Evolutionary conservation across 2,888 invertebrate species (phyloP).

Genomic region (Chesias legatella): DNA sequence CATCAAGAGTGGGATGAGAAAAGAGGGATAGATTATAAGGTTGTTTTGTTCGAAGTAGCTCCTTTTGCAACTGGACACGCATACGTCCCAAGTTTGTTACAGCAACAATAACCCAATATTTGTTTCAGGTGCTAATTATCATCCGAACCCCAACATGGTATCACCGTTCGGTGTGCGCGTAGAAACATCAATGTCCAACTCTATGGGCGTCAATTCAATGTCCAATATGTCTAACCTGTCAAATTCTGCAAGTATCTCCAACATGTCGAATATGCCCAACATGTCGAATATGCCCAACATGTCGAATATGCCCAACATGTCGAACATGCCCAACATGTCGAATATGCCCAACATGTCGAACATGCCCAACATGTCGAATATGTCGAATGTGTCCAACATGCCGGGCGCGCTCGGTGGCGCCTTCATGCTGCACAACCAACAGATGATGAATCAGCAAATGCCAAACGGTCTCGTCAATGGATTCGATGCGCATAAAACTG

Average conservation of each 20-base stretch:
- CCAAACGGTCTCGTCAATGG: slow-evolving; percentile 57
- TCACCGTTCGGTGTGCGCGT: slow-evolving; percentile 77
- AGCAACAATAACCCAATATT: slow-evolving; percentile 18
- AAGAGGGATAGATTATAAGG: too few relatives aligned
- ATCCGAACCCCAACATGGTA: slow-evolving; percentile 71
- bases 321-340: slow-evolving; percentile 24
- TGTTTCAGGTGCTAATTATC: slow-evolving; percentile 75
- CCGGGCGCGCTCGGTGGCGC: slow-evolving; percentile 30
- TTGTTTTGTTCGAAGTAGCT: too few relatives aligned
- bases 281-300: slow-evolving; percentile 7
- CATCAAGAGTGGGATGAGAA: too few relatives aligned
- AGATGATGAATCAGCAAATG: slow-evolving; percentile 50
- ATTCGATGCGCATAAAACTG: slow-evolving; percentile 59
- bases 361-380: slow-evolving; percentile 18
- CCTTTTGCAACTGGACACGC: too few relatives aligned
- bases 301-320: slow-evolving; percentile 17
- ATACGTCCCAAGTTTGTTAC: too few relatives aligned
- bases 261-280: slow-evolving; percentile 4
- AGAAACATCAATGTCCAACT: slow-evolving; percentile 54
- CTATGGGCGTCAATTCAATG: slow-evolving; percentile 30
- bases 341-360: too few relatives aligned
- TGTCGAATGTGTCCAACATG: slow-evolving; percentile 24
- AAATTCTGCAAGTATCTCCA: slow-evolving; percentile 25
- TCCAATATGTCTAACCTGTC: slow-evolving; percentile 23
- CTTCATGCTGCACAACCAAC: slow-evolving; percentile 60